Base-by-base conservation (phyloP, 1,140 invertebrate genomes). In the Agrilus planipennis region DNA sequence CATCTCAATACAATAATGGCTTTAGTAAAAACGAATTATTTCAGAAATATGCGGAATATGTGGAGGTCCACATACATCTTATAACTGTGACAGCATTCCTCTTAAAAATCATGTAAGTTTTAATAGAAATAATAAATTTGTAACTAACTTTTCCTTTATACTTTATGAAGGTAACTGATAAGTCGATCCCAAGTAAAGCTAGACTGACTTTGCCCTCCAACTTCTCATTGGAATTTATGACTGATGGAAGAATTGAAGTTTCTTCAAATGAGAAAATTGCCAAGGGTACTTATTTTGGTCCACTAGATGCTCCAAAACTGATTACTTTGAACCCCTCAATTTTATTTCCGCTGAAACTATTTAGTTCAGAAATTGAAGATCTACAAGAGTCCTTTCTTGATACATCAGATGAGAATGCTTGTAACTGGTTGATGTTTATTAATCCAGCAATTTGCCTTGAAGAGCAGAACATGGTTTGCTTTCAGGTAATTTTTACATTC, bases 351-450 rank as follows among this genome's bases (percentile, higher is more conserved):
- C 38, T 62, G 29, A 61, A 61, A 51, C 20, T 61, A 32, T 62
- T 60, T 47, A 42, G 34, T 19, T 19, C 41, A 18, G 41, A 51
- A 11, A 47, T 52, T 29, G 49, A 57, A 17, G 47, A 54, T 34
- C 44, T 56, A 17, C 44, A 48, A 16, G 57, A 55, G 42, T 70
- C 52, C 58, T 61, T 60, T 53, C 55, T 80, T 43, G 70, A 76
- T 53, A 71, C 64, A 19, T 62, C 48, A 11, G 64, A 77, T 57
- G 67, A 72, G 43, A 54, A 63, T 16, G 58, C 62, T 30, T 73
- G 71, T 42, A 79, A 75, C 63, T 80, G 77, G 77, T 74, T 79
- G 72, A 68, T 69, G 44, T 73, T 74, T 50, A 68, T 79, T 7
- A 59, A 58, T 25, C 58, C 68, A 41, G 72, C 72, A 2, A 57